A percentile compares a stretch with the other conserved stretches of the same genome.
phyloP scores from a whole-genome alignment of 1,140 invertebrate species.

The Eupristina koningsbergeri region DNA sequence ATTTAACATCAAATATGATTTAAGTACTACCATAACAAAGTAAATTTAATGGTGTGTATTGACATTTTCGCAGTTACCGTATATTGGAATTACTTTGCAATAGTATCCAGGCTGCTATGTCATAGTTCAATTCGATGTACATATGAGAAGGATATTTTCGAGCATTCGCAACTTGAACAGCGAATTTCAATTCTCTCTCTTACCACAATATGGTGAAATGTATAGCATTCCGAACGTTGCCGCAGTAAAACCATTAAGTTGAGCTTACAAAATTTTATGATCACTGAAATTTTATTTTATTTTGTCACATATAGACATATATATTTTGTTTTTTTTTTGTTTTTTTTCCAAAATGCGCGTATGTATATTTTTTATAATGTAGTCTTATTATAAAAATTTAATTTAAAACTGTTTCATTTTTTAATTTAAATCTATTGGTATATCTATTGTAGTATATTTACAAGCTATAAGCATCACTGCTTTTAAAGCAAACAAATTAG shows the following conservation, averaged over 20 bases:
- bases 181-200: conserved; percentile 34
- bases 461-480: too few species aligned
- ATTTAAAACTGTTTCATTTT: too few species aligned
- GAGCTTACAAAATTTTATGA: conserved; percentile 16
- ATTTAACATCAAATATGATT: neutral
- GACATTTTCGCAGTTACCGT: neutral
- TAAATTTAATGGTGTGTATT: conserved; percentile 2
- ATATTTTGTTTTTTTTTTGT: neutral
- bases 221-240: neutral
- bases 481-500: too few species aligned
- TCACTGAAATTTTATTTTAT: conserved; percentile 6
- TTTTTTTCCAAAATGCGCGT: neutral
- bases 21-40: neutral
- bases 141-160: neutral
- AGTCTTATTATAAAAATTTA: too few species aligned
- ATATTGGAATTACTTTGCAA: neutral
- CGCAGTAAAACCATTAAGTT: conserved; percentile 10
- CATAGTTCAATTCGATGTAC: conserved; percentile 23
- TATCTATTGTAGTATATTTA: too few species aligned
- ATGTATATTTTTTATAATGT: neutral
- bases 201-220: neutral
- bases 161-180: conserved; percentile 2
- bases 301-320: neutral
- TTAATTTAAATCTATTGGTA: too few species aligned
- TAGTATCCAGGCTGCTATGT: neutral